Evolutionary conservation across 2,797 vertebrate species (phyloP).

Genomic region (Sorex maritimensis): DNA sequence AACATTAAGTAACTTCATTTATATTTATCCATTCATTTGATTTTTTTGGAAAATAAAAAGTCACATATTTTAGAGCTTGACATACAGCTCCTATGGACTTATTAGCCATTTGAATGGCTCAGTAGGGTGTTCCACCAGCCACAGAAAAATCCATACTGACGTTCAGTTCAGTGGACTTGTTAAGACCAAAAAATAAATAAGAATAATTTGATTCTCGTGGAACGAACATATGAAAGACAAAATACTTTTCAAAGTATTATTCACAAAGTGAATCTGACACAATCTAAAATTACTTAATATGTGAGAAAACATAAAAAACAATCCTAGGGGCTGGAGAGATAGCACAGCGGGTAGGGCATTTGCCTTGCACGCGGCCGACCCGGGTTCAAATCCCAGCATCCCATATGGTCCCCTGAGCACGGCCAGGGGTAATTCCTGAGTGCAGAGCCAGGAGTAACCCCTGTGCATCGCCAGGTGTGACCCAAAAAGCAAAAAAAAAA

Average conservation of each 20-base stretch:
- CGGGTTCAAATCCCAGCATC: no score
- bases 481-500: no score
- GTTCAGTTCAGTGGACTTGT: conserved; percentile 8
- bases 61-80: not conserved
- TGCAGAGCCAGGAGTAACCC: no score
- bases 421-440: no score
- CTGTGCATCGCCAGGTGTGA: no score
- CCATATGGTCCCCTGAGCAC: no score
- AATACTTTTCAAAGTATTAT: not conserved
- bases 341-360: no score
- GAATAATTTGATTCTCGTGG: not conserved
- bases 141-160: conserved; percentile 29
- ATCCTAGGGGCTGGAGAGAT: no score
- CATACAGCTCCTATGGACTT: not conserved
- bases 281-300: not conserved
- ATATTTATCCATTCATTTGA: not conserved
- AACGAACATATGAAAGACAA: conserved; percentile 20
- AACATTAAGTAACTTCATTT: not conserved
- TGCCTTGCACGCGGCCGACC: no score
- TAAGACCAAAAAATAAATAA: not conserved
- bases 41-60: not conserved
- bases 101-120: not conserved
- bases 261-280: not conserved
- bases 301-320: not conserved
- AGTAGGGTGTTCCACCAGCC: not conserved